phyloP scores from a whole-genome alignment of 2,113 vertebrate genomes.

The Diadophis punctatus region DNA sequence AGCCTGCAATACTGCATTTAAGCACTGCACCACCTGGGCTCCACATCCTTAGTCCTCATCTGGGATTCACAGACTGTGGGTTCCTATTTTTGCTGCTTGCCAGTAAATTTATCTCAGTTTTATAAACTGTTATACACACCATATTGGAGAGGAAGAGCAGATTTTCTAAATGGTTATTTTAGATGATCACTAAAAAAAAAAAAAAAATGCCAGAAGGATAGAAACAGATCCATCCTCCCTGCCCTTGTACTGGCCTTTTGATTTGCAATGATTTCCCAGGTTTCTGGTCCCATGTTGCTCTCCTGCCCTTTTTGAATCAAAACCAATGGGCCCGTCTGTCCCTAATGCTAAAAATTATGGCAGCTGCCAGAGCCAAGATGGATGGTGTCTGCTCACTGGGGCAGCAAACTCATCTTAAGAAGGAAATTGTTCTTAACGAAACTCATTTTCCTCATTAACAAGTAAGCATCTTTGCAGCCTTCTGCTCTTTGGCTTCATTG shows the following conservation, averaged over 20 bases:
- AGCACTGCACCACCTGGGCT: neutral
- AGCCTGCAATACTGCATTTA: neutral
- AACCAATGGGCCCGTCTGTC: neutral
- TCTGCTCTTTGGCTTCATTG: neutral
- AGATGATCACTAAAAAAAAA: neutral
- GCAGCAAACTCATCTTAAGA: neutral
- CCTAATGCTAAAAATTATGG: no score
- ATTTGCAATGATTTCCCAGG: neutral
- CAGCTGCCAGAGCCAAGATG: neutral
- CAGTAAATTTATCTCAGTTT: neutral
- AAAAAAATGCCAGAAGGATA: neutral
- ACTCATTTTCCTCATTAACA: conserved; percentile 17
- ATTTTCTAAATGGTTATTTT: neutral
- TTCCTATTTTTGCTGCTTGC: neutral
- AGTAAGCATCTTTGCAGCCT: neutral
- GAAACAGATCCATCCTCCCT: neutral
- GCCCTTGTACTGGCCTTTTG: neutral
- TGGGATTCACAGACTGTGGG: neutral
- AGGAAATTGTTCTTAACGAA: conserved; percentile 14
- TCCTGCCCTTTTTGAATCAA: neutral
- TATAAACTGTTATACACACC: neutral
- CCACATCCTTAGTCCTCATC: neutral
- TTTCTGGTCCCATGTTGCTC: neutral
- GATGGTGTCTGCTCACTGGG: neutral
- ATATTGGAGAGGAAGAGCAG: neutral